These are phyloP conservation scores for Turritopsis dohrnii DNA, from an alignment of 30 jellyfish, hydroid and myxozoan genomes.

Conservation along the genomic window DNA sequence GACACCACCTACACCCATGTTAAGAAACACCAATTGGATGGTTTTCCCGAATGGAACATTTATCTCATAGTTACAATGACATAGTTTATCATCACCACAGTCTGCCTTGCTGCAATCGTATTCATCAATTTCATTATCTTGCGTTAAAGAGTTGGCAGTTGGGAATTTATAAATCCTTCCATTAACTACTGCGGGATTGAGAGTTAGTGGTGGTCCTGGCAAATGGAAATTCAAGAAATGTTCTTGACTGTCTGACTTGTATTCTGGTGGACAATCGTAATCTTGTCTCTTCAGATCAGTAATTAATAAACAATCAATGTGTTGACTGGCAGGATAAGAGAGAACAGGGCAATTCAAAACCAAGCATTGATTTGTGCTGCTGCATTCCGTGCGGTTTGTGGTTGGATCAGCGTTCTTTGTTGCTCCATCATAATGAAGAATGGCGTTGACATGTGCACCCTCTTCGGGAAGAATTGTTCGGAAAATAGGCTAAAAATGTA, in stretches of 20 bases:
- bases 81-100: constrained; percentile 86
- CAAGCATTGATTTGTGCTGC: constrained; percentile 28
- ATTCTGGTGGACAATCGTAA: constrained; percentile 47
- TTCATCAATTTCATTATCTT: constrained; percentile 63
- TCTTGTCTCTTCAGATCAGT: constrained; percentile 49
- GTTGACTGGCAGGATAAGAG: constrained; percentile 56
- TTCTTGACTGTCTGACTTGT: constrained; percentile 56
- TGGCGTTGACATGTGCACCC: constrained; percentile 48
- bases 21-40: constrained; percentile 75
- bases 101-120: constrained; percentile 65
- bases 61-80: constrained; percentile 65
- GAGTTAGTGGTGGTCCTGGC: constrained; percentile 63
- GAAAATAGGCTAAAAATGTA: background rate
- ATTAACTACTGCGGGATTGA: constrained; percentile 77
- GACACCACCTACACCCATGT: constrained; percentile 79
- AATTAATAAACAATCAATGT: constrained; percentile 48
- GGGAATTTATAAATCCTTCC: constrained; percentile 82
- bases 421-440: constrained; percentile 73
- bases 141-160: constrained; percentile 70
- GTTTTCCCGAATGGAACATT: constrained; percentile 63
- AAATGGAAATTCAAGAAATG: constrained; percentile 65
- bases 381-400: constrained; percentile 46
- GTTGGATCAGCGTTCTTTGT: constrained; percentile 51
- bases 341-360: constrained; percentile 83
- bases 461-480: background rate